These are phyloP conservation scores for Oligia latruncula DNA, from an alignment of 2,888 invertebrate species.

Conservation along the genomic window DNA sequence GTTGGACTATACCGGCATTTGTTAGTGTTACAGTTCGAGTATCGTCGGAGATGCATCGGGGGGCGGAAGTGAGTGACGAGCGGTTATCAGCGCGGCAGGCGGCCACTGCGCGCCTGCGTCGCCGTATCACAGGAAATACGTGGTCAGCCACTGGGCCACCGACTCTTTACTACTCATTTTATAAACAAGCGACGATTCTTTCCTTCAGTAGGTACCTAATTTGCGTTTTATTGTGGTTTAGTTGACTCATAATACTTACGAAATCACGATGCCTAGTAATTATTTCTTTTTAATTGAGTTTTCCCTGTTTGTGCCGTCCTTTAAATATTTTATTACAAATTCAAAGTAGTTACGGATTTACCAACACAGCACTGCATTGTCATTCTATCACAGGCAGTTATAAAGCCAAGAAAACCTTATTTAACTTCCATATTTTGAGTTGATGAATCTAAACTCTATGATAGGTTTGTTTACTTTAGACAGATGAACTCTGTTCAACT, in stretches of 20 bases:
- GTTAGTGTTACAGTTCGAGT: conserved; percentile 6
- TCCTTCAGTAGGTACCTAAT: conserved; percentile 61
- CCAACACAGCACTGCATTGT: not conserved
- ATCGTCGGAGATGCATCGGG: conserved; percentile 62
- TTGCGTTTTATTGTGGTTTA: conserved; percentile 54
- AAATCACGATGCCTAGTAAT: conserved; percentile 17
- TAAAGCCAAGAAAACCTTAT: not conserved
- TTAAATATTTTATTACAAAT: not conserved
- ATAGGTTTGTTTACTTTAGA: conserved; percentile 36
- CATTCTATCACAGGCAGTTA: not conserved
- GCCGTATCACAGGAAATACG: conserved; percentile 82
- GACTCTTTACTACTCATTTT: conserved; percentile 70
- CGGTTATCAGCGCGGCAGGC: conserved; percentile 77
- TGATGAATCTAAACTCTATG: conserved; percentile 12
- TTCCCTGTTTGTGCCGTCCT: conserved; percentile 26
- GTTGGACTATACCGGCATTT: not conserved
- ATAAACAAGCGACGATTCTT: conserved; percentile 66
- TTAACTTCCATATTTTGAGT: conserved; percentile 23
- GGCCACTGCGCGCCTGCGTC: conserved; percentile 39
- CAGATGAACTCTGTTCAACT: conserved; percentile 56
- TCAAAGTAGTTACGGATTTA: not conserved
- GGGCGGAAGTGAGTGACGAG: conserved; percentile 72
- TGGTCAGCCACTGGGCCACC: conserved; percentile 73
- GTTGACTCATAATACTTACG: conserved; percentile 25
- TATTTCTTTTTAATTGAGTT: conserved; percentile 27